Conservation (phyloP, 2,797 vertebrate species). For the Paedocypris micromegethes region DNA sequence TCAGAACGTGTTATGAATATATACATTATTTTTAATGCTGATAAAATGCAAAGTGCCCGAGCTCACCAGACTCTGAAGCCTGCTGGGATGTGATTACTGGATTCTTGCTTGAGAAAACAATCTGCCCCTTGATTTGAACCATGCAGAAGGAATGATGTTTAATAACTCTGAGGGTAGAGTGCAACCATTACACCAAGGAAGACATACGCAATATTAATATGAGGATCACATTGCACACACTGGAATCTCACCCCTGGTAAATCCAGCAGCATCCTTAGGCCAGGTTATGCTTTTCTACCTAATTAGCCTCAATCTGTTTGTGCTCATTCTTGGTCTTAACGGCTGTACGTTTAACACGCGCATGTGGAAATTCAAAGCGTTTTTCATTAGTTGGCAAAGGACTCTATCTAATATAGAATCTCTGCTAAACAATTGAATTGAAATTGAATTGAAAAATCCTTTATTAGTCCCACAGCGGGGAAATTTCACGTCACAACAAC, state of each 20-base stretch:
- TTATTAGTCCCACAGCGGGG: too few species aligned
- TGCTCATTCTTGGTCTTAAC: not conserved
- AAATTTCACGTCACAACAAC: too few species aligned
- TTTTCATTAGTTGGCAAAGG: too few species aligned
- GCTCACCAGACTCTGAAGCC: not conserved
- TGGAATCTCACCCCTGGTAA: not conserved
- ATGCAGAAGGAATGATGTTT: constrained; percentile 8
- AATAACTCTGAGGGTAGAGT: constrained; percentile 1
- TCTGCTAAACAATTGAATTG: too few species aligned
- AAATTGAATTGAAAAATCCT: too few species aligned
- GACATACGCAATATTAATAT: not conserved
- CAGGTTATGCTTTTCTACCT: not conserved
- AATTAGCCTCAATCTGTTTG: not conserved
- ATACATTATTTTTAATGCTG: not conserved
- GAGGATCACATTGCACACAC: not conserved
- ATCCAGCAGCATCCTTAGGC: not conserved
- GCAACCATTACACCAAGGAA: not conserved
- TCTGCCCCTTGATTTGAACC: not conserved
- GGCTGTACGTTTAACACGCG: not conserved
- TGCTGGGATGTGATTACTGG: constrained; percentile 21
- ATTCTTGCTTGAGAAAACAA: constrained; percentile 18
- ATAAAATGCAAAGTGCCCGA: not conserved
- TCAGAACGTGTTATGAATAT: constrained; percentile 1
- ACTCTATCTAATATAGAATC: too few species aligned
- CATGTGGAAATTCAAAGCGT: too few species aligned